Evolutionary conservation across 1,140 invertebrate species (phyloP).

Genomic region (Mizuhopecten yessoensis): DNA sequence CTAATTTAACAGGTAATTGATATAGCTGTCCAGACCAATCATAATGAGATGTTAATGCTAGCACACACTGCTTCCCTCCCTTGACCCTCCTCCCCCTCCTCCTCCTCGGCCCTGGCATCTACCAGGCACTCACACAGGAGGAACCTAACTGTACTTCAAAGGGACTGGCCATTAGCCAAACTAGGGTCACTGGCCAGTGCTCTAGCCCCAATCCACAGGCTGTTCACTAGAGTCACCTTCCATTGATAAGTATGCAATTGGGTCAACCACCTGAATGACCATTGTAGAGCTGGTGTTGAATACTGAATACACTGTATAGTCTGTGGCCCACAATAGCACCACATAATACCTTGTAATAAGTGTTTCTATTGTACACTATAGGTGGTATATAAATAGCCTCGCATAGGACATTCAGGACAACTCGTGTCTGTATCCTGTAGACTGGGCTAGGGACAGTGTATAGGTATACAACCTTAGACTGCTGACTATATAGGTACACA

Average conservation of each 20-base stretch:
- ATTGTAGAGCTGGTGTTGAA: constrained; percentile 14
- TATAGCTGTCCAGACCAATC: constrained; percentile 37
- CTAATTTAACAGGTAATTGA: constrained; percentile 36
- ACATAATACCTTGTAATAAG: constrained; percentile 34
- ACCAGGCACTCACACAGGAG: no score
- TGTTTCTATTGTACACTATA: constrained; percentile 18
- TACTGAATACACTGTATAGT: constrained; percentile 7
- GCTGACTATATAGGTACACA: background rate
- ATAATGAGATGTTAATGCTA: constrained; percentile 29
- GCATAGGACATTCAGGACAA: constrained; percentile 21
- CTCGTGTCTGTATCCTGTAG: background rate
- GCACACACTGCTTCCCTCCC: background rate
- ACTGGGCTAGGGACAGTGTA: background rate
- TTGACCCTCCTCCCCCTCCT: background rate
- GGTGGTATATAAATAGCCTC: constrained; percentile 14
- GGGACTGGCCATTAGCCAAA: constrained; percentile 23
- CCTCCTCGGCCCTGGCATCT: background rate
- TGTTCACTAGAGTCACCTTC: background rate
- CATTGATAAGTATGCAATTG: constrained; percentile 34
- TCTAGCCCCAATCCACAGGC: background rate
- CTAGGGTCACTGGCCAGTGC: constrained; percentile 2
- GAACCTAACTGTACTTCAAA: background rate
- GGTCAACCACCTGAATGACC: constrained; percentile 36
- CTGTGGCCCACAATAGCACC: background rate
- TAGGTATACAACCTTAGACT: background rate